These are phyloP conservation scores for Campopleginae sp. DNA, from an alignment of 2,888 invertebrate genomes.

Conservation along the genomic window DNA sequence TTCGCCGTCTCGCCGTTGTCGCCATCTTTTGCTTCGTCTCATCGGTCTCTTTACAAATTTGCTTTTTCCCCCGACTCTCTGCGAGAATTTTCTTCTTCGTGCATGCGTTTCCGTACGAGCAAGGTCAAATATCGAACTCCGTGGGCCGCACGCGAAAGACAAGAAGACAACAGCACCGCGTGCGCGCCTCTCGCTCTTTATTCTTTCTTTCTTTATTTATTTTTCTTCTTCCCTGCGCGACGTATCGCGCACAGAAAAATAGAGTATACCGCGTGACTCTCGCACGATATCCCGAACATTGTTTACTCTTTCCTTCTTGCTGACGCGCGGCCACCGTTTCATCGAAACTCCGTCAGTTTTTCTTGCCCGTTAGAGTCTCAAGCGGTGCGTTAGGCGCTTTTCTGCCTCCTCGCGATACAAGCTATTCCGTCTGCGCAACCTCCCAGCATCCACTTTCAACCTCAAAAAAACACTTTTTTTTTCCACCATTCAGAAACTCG, in stretches of 20 bases:
- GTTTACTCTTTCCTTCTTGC: not conserved
- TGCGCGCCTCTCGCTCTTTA: not conserved
- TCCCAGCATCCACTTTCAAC: not conserved
- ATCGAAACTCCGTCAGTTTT: conserved; percentile 20
- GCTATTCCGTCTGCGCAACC: not conserved
- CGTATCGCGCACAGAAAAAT: not conserved
- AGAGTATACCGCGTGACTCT: not conserved
- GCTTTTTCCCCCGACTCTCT: not conserved
- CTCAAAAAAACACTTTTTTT: not conserved
- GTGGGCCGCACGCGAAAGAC: not conserved
- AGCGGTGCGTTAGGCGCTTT: not conserved
- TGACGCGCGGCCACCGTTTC: not conserved
- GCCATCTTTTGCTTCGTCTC: conserved; percentile 2
- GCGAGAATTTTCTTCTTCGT: not conserved
- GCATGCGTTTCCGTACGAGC: not conserved
- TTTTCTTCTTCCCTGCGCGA: not conserved
- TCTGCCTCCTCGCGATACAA: not conserved
- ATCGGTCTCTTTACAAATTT: not conserved
- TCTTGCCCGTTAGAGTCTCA: conserved; percentile 9
- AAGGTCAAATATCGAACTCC: not conserved
- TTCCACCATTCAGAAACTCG: not conserved
- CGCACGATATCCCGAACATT: not conserved
- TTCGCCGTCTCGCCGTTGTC: too few species aligned
- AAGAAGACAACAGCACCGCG: not conserved
- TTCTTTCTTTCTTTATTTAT: not conserved